phyloP scores from a whole-genome alignment of 2,797 vertebrate species.

The Melanotaenia maccullochi region DNA sequence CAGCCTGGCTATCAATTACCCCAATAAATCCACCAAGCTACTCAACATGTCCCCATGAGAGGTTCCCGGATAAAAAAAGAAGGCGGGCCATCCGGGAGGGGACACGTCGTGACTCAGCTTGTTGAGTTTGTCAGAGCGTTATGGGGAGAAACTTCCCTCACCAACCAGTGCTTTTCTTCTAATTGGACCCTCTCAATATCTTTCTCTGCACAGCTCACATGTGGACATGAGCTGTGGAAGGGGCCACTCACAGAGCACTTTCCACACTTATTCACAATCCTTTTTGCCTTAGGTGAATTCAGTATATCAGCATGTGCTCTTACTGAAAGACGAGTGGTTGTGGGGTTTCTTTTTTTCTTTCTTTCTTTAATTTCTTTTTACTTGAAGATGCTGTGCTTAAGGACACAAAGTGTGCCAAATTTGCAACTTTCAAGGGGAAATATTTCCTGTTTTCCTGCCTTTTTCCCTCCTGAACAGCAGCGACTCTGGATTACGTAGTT shows the following conservation, averaged over 20 bases:
- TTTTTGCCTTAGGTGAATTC: conserved; percentile 76
- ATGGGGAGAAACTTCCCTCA: conserved; percentile 18
- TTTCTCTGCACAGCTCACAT: conserved; percentile 5
- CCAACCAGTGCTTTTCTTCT: conserved; percentile 36
- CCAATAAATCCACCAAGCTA: conserved; percentile 95
- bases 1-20: conserved; percentile 98
- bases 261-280: conserved; percentile 66
- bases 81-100: conserved; percentile 17
- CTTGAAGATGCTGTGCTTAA: conserved; percentile 67
- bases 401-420: conserved; percentile 78
- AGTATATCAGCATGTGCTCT: conserved; percentile 73
- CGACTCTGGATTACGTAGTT: conserved; percentile 64
- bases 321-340: conserved; percentile 49
- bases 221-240: conserved; percentile 44
- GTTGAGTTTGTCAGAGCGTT: conserved; percentile 20
- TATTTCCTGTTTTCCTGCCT: conserved; percentile 30
- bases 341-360: conserved; percentile 13
- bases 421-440: conserved; percentile 51
- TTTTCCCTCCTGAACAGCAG: conserved; percentile 51
- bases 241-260: conserved; percentile 54
- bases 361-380: conserved; percentile 29
- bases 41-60: conserved; percentile 86
- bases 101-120: conserved; percentile 48
- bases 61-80: conserved; percentile 16
- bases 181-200: conserved; percentile 18